Conservation (phyloP, 1,140 invertebrate genomes). For the Penaeus japonicus region DNA sequence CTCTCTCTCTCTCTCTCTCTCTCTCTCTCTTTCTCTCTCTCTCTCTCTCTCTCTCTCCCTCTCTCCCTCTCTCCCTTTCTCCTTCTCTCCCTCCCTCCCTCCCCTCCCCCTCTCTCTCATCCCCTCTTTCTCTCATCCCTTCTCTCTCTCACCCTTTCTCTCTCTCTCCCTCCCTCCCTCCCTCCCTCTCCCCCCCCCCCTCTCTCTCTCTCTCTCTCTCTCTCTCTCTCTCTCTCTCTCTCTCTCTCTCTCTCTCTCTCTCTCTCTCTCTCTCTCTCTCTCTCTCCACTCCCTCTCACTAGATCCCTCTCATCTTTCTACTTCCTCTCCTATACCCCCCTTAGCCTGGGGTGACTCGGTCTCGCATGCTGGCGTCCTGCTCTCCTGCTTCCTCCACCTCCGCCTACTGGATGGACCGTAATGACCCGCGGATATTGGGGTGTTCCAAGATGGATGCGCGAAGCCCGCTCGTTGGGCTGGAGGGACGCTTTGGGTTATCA, state of each 20-base stretch:
- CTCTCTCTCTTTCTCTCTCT: background rate
- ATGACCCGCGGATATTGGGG: too few species aligned
- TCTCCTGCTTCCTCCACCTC: too few species aligned
- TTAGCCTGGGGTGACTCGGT: too few species aligned
- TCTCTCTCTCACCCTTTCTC: constrained; percentile 30
- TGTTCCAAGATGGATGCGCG: too few species aligned
- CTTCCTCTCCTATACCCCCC: too few species aligned
- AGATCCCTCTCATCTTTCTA: too few species aligned
- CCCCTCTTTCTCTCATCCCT: background rate
- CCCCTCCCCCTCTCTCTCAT: background rate
- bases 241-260: background rate
- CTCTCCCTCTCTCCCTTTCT: background rate
- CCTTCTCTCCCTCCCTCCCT: background rate
- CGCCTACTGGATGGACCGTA: too few species aligned
- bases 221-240: constrained; percentile 12
- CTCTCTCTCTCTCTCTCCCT: background rate
- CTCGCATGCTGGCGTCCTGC: too few species aligned
- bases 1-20: background rate
- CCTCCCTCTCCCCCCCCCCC: background rate
- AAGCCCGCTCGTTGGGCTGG: too few species aligned
- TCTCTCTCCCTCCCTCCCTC: constrained; percentile 29
- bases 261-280: too few species aligned
- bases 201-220: background rate
- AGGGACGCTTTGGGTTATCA: too few species aligned
- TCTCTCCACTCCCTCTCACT: too few species aligned